phyloP scores from a whole-genome alignment of 2,113 vertebrate species.

The Raja brachyura region DNA sequence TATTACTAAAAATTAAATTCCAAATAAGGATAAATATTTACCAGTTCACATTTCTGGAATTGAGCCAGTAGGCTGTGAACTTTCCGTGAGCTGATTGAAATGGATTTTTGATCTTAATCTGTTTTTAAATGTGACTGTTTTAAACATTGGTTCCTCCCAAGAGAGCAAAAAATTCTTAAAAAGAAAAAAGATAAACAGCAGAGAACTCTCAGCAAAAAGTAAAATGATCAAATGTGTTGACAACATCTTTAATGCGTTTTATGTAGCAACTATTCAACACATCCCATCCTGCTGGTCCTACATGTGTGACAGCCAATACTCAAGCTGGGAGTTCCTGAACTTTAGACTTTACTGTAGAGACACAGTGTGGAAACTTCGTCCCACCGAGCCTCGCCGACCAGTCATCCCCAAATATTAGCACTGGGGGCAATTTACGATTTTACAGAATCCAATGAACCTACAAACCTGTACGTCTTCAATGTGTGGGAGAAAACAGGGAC shows the following conservation, averaged over 20 bases:
- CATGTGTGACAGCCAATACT: neutral
- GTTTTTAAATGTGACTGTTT: constrained; percentile 25
- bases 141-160: neutral
- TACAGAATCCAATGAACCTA: no score
- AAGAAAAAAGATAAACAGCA: neutral
- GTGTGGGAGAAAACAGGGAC: no score
- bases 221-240: neutral
- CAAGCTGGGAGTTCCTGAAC: neutral
- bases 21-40: constrained; percentile 16
- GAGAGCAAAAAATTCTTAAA: neutral
- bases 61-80: neutral
- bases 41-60: constrained; percentile 18
- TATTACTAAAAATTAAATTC: neutral
- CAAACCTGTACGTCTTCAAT: no score
- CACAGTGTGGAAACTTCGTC: no score
- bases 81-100: neutral
- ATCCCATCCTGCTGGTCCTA: neutral
- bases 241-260: neutral
- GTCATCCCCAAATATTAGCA: no score
- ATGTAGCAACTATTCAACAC: neutral
- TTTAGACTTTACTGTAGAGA: neutral
- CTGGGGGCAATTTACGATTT: no score
- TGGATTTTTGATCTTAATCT: constrained; percentile 30
- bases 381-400: no score
- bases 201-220: neutral